Percentiles rank a stretch among this genome's conserved stretches.
Conservation (phyloP, 2,113 vertebrate genomes). For the Sphyrna mokarran region DNA sequence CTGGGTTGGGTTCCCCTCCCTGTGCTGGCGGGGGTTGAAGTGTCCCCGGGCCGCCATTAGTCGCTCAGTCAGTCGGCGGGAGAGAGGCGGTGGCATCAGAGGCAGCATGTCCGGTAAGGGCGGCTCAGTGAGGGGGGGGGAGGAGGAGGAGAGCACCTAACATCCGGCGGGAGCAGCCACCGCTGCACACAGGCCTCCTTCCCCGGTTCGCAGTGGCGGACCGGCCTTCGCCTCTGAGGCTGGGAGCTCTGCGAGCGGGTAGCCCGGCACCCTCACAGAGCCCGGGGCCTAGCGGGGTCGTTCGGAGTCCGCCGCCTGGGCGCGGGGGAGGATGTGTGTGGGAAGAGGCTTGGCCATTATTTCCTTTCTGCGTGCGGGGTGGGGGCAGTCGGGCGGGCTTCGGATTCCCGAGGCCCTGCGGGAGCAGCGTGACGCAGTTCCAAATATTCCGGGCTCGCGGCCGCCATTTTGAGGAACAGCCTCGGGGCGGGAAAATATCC, state of each 20-base stretch:
- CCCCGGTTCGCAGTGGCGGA: too few species aligned
- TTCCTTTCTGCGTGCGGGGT: too few species aligned
- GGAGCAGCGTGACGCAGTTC: constrained; percentile 20
- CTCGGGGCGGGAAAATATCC: not conserved
- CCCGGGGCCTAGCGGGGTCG: too few species aligned
- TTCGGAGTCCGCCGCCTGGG: too few species aligned
- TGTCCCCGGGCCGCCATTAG: not conserved
- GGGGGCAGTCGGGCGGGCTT: not conserved
- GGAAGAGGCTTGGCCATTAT: too few species aligned
- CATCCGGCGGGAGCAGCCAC: too few species aligned
- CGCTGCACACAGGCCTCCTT: accelerated
- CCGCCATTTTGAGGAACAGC: constrained; percentile 18
- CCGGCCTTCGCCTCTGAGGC: too few species aligned
- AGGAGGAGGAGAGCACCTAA: too few species aligned
- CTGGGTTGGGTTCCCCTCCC: not conserved
- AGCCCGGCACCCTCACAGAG: too few species aligned
- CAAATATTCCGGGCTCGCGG: not conserved
- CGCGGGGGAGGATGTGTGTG: too few species aligned
- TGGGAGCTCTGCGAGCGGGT: too few species aligned
- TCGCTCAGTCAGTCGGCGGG: not conserved
- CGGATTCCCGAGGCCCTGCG: not conserved
- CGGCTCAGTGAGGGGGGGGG: too few species aligned
- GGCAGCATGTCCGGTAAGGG: constrained; percentile 28
- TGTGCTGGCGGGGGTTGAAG: not conserved
- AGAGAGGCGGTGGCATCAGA: not conserved